phyloP scores from a whole-genome alignment of 2,888 invertebrate genomes.

The Pseudococcus longispinus region DNA sequence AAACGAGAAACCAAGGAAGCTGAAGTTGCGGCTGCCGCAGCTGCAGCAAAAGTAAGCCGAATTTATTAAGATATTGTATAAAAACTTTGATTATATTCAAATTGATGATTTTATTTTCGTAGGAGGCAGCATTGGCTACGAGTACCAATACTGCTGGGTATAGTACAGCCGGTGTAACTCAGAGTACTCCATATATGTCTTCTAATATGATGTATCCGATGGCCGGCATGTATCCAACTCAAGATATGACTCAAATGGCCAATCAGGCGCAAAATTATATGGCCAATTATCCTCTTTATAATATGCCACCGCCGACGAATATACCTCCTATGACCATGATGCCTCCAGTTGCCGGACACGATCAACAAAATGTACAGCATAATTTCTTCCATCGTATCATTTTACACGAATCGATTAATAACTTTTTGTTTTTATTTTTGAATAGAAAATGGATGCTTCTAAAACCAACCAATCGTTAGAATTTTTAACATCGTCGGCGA shows the following conservation, averaged over 20 bases:
- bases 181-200: conserved; percentile 20
- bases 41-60: conserved; percentile 32
- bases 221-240: conserved; percentile 40
- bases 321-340: conserved; percentile 36
- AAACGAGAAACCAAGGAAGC: conserved; percentile 66
- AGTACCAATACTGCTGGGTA: neutral
- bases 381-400: neutral
- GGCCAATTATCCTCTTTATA: conserved; percentile 50
- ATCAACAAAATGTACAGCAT: neutral
- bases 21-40: conserved; percentile 59
- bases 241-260: conserved; percentile 44
- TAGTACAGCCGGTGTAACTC: neutral
- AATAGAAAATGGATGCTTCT: conserved; percentile 28
- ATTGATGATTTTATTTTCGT: neutral
- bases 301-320: conserved; percentile 23
- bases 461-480: conserved; percentile 40
- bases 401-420: neutral
- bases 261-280: neutral
- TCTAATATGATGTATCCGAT: conserved; percentile 48
- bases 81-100: neutral
- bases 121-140: conserved; percentile 49
- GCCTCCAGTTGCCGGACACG: neutral
- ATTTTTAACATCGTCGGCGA: conserved; percentile 8
- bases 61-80: neutral
- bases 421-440: neutral